Base-by-base conservation (phyloP, 2,797 vertebrate species). In the Falco novaeseelandiae region DNA sequence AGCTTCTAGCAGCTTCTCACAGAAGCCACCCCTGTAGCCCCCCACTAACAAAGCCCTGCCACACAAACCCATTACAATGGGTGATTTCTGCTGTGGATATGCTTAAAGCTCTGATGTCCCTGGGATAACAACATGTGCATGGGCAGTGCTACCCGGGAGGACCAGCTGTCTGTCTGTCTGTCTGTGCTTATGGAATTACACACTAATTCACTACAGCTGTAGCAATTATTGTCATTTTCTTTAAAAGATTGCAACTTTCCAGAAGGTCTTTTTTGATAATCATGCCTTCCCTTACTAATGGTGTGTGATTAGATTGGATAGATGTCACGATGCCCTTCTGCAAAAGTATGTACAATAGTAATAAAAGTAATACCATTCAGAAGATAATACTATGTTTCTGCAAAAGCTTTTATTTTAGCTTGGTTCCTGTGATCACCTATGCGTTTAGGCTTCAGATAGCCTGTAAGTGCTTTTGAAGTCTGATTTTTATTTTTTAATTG, bases 71-170 rank as follows among this genome's bases (percentile, higher is more conserved):
- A 9, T 16, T 44, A 44, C 17, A 44, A 44, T 18, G 51, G 17
- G 8, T 48, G 46, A 23, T 62, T 65, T 58, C 38, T 63, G n/a
- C 1, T 36, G 27, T 26, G 73, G 38, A 36, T 11, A 8, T 67
- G 9, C 20, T 27, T 40, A 23, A 48, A 72, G 34, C 76, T 59
- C 34, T 42, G n/a, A 14, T 16, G 29, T 46, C 40, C 32, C 40
- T 2, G 12, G 26, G 48, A 4, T 2, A 20, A 20, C 48, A 59
- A 57, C 27, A 10, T 1, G 0, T 77, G 65, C 54, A 29, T 14
- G 62, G 32, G 6, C 10, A 5, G 5, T 40, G 29, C 57, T 79
- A 11, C 48, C 38, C 32, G 59, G 19, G 36, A 76, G 61, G n/a
- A 10, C 15, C 54, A 32, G 67, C n/a, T n/a, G n/a, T n/a, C 12